Evolutionary conservation across 2,797 vertebrate genomes (phyloP).

Genomic region (Galago senegalensis): DNA sequence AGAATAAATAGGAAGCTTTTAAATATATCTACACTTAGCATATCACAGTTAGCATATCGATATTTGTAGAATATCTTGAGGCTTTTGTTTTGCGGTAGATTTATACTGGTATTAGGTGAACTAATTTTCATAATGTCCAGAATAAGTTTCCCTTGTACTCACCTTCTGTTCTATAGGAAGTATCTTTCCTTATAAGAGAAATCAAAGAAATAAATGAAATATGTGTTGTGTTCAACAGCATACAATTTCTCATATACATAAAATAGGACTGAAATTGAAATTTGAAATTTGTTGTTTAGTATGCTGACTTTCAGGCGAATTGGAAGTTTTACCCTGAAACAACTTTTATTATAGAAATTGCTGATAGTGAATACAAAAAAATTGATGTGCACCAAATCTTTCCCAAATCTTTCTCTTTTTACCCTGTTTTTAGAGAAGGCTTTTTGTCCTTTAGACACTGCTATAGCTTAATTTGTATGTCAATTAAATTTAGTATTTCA

Average conservation of each 20-base stretch:
- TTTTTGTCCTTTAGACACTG: background rate
- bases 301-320: conserved; percentile 30
- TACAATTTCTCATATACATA: background rate
- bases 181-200: conserved; percentile 43
- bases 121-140: background rate
- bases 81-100: background rate
- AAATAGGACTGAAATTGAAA: conserved; percentile 62
- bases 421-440: background rate
- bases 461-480: background rate
- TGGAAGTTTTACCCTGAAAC: conserved; percentile 65
- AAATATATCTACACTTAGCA: conserved; percentile 34
- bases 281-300: conserved; percentile 44
- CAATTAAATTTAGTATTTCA: background rate
- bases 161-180: background rate
- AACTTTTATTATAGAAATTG: conserved; percentile 61
- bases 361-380: conserved; percentile 11
- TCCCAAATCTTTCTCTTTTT: conserved; percentile 8
- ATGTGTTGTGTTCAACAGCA: conserved; percentile 41
- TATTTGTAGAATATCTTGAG: background rate
- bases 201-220: conserved; percentile 36
- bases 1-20: background rate
- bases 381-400: background rate
- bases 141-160: background rate
- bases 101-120: conserved; percentile 35
- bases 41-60: conserved; percentile 45